Conservation (phyloP, 64 coral and sea anemone species). For the Montipora efflorescens region DNA sequence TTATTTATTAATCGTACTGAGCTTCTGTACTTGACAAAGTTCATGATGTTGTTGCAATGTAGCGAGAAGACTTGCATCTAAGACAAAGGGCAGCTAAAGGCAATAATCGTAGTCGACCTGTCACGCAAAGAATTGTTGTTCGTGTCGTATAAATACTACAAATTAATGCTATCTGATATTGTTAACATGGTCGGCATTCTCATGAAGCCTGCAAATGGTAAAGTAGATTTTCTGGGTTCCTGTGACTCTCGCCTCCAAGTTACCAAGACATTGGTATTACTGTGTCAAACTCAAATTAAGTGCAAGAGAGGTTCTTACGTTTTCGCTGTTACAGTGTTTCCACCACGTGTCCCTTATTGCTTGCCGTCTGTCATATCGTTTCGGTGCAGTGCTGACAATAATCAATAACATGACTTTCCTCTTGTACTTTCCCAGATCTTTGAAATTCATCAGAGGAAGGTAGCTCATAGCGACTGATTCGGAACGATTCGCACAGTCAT, state of each 20-base stretch:
- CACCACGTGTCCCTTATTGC: conserved; percentile 28
- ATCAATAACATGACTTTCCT: not conserved
- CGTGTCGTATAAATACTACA: too few relatives aligned
- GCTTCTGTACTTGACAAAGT: too few relatives aligned
- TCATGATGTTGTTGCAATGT: too few relatives aligned
- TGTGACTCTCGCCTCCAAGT: not conserved
- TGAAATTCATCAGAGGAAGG: not conserved
- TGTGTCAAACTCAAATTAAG: too few relatives aligned
- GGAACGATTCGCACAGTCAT: not conserved
- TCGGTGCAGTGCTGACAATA: conserved; percentile 16
- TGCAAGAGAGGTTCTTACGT: not conserved
- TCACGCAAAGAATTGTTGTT: too few relatives aligned
- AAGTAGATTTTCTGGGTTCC: not conserved
- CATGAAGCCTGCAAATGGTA: too few relatives aligned
- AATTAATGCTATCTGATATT: too few relatives aligned
- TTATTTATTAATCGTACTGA: not conserved
- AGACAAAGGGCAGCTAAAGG: too few relatives aligned
- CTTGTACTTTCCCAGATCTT: not conserved
- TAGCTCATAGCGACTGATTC: not conserved
- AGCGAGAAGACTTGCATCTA: too few relatives aligned
- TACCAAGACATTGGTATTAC: too few relatives aligned
- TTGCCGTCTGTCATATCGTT: conserved; percentile 6
- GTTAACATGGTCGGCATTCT: too few relatives aligned
- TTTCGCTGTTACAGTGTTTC: not conserved
- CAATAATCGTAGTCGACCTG: too few relatives aligned